Percentiles rank a stretch among this genome's conserved stretches.
Conservation (phyloP, 2,797 vertebrate genomes). For the Sebastes diploproa region DNA sequence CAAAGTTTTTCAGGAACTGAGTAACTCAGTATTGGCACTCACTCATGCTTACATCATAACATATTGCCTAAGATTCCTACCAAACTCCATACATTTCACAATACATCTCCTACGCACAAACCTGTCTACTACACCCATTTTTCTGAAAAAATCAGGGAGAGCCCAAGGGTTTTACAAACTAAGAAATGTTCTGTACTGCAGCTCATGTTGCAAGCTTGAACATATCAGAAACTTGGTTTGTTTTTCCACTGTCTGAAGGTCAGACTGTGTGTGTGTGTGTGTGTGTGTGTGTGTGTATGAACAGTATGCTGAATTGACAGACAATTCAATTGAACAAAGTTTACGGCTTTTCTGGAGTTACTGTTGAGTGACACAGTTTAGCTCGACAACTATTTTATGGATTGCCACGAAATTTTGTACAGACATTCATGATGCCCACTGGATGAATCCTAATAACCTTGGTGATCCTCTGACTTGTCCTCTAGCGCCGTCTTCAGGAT, state of each 20-base stretch:
- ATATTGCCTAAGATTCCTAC: background rate
- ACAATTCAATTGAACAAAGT: background rate
- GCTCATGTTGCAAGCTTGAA: slow-evolving; percentile 23
- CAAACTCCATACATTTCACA: slow-evolving; percentile 5
- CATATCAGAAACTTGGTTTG: background rate
- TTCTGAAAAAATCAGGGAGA: background rate
- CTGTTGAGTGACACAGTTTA: background rate
- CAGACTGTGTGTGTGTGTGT: background rate
- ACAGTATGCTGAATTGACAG: background rate
- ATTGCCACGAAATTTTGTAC: background rate
- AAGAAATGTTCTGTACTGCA: background rate
- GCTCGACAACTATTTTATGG: background rate
- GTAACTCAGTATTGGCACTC: background rate
- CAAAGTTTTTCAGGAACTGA: background rate
- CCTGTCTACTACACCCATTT: background rate
- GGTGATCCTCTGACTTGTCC: background rate
- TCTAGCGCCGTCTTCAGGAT: too few species aligned
- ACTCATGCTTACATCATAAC: background rate
- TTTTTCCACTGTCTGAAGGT: slow-evolving; percentile 1
- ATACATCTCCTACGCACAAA: background rate
- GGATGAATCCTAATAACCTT: background rate
- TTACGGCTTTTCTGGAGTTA: background rate
- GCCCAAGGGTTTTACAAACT: background rate
- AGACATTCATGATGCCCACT: background rate
- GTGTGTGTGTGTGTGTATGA: background rate